Base-by-base conservation (phyloP, 2,797 vertebrate genomes). In the Huso huso region DNA sequence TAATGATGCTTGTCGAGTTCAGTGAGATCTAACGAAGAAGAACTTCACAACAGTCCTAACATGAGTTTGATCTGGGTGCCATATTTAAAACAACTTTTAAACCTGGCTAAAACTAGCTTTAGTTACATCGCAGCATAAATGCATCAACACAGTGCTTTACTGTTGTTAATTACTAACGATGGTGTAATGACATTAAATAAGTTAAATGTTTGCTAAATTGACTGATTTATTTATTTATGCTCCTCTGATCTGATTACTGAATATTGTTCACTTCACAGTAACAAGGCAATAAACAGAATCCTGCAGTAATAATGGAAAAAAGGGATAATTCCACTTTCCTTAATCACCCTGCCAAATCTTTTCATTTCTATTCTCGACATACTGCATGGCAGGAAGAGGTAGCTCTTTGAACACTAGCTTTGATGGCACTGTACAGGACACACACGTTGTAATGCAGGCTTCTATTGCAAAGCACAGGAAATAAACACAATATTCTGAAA, bases 401-500 rank as follows among this genome's bases (percentile, higher is more conserved):
- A 63, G 55, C 55, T 11, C 55, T 58, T 58, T 58, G 55, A 58
- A 13, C 12, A 13, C 55, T 10, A 11, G 18, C 48, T 55, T 15
- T 49, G n/a, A 8, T 37, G 49, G 62, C 52, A 37, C 13, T 58
- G 52, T n/a, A 13, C 12, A 12, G 13, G 62, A 64, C 62, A 8
- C 13, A 59, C 10, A 64, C 48, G 37, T 48, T 58, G 48, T 18
- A 55, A 11, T 49, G 52, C 7, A 12, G 61, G 52, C 62, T 57
- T 48, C 60, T 48, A 64, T 5, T 10, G 13, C 12, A 49, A 18
- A 50, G 48, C 6, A n/a, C 37, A 15, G 59, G 9, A 49, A 62
- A 55, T 49, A 12, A 62, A 51, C 61, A 52, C n/a, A 66, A 60
- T 49, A 48, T 58, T 66, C 53, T 61, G 18, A 62, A 37, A 66